Evolutionary conservation across 2,888 invertebrate genomes (phyloP).

Genomic region (Heliconius erato): DNA sequence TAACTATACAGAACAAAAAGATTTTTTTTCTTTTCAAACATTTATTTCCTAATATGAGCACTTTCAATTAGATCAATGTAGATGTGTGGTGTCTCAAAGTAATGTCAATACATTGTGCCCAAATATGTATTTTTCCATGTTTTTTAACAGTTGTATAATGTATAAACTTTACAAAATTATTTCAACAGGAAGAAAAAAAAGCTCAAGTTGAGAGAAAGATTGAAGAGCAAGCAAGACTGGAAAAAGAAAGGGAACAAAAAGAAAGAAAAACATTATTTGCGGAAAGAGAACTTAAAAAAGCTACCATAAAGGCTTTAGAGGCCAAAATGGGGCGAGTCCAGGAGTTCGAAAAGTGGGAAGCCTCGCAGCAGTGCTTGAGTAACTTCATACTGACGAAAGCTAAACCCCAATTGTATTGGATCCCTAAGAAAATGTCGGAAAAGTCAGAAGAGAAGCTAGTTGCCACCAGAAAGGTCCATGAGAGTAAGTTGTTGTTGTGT

Average conservation of each 20-base stretch:
- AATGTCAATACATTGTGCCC: too few relatives aligned
- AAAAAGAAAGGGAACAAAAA: conserved; percentile 92
- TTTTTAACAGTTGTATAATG: not conserved
- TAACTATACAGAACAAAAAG: too few relatives aligned
- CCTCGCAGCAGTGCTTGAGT: conserved; percentile 88
- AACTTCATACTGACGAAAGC: conserved; percentile 95
- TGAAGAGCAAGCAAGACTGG: conserved; percentile 95
- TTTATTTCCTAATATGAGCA: too few relatives aligned
- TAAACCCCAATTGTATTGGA: conserved; percentile 94
- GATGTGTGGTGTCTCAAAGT: too few relatives aligned
- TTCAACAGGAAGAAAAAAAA: conserved; percentile 77
- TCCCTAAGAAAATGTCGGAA: conserved; percentile 92
- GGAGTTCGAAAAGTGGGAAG: conserved; percentile 95
- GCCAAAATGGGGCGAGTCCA: conserved; percentile 95
- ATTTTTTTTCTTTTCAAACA: too few relatives aligned
- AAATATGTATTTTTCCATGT: not conserved
- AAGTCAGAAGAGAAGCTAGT: conserved; percentile 88
- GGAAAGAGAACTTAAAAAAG: conserved; percentile 94
- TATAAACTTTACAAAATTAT: not conserved
- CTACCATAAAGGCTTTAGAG: conserved; percentile 95
- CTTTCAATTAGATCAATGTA: too few relatives aligned
- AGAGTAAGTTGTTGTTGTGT: conserved; percentile 84
- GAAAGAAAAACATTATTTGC: conserved; percentile 94
- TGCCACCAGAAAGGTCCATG: conserved; percentile 87
- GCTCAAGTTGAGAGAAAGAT: conserved; percentile 96